phyloP scores from a whole-genome alignment of 2,113 vertebrate species.

The Antechinus flavipes region DNA sequence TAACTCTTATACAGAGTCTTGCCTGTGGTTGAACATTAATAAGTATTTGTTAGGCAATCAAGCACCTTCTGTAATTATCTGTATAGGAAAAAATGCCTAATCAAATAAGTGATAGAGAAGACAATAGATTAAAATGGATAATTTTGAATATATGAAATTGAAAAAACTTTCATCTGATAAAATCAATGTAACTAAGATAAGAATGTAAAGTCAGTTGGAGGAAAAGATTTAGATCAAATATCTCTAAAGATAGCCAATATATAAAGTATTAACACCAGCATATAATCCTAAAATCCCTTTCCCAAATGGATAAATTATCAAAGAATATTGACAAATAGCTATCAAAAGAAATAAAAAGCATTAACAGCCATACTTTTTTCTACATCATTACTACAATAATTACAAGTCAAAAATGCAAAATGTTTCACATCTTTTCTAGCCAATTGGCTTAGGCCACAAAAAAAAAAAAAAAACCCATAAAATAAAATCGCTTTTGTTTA shows the following conservation, averaged over 20 bases:
- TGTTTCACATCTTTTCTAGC: neutral
- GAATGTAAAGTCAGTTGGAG: neutral
- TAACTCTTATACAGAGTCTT: neutral
- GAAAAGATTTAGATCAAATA: neutral
- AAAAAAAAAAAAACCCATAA: neutral
- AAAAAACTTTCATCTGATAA: neutral
- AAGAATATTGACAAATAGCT: neutral
- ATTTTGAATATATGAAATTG: neutral
- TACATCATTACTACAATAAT: neutral
- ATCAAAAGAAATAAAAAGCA: neutral
- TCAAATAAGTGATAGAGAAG: neutral
- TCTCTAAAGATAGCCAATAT: neutral
- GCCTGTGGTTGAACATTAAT: neutral
- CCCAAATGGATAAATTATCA: neutral
- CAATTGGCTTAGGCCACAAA: neutral
- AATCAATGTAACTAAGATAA: neutral
- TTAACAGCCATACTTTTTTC: neutral
- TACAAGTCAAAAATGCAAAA: neutral
- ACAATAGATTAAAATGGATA: neutral
- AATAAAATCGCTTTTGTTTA: neutral
- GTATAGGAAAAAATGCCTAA: neutral
- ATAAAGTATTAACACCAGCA: neutral
- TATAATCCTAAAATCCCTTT: neutral
- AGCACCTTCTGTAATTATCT: neutral
- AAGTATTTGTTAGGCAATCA: neutral